These are phyloP conservation scores for Cotesia glomerata DNA, from an alignment of 1,140 invertebrate genomes.

Conservation along the genomic window DNA sequence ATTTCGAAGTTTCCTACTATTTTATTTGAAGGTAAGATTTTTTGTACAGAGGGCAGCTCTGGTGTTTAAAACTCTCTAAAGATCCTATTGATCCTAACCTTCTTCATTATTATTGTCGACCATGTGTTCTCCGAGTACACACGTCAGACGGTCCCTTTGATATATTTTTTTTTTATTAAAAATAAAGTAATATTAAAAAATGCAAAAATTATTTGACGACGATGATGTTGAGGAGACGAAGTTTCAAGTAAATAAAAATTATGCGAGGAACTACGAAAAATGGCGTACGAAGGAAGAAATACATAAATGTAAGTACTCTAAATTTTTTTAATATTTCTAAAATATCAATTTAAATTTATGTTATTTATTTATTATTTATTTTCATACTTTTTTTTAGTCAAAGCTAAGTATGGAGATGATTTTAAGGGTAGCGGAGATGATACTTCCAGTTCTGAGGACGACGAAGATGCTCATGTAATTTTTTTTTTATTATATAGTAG, in stretches of 20 bases:
- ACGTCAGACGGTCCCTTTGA: no score
- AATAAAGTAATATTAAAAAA: constrained; percentile 15
- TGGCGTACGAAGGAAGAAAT: constrained; percentile 86
- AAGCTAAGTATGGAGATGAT: constrained; percentile 74
- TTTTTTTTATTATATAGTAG: constrained; percentile 3
- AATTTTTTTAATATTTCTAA: constrained; percentile 22
- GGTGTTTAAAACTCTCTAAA: no score
- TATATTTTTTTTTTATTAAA: no score
- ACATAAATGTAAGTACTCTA: constrained; percentile 74
- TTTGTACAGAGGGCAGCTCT: no score
- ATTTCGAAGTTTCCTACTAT: no score
- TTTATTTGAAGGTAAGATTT: no score
- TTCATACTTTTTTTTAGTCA: constrained; percentile 66
- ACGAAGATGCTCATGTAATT: constrained; percentile 68
- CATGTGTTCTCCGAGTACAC: no score
- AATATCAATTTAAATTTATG: constrained; percentile 24
- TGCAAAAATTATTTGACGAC: constrained; percentile 57
- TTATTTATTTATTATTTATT: constrained; percentile 21
- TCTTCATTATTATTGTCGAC: no score
- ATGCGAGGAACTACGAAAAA: constrained; percentile 81
- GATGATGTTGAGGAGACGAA: constrained; percentile 61
- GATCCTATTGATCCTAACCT: no score
- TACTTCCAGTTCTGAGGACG: constrained; percentile 65
- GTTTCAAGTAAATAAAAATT: constrained; percentile 77
- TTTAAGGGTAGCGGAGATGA: constrained; percentile 44